Percentiles rank a stretch among this genome's conserved stretches.
Evolutionary conservation across 1,140 invertebrate genomes (phyloP).

Genomic region (Nephila pilipes): DNA sequence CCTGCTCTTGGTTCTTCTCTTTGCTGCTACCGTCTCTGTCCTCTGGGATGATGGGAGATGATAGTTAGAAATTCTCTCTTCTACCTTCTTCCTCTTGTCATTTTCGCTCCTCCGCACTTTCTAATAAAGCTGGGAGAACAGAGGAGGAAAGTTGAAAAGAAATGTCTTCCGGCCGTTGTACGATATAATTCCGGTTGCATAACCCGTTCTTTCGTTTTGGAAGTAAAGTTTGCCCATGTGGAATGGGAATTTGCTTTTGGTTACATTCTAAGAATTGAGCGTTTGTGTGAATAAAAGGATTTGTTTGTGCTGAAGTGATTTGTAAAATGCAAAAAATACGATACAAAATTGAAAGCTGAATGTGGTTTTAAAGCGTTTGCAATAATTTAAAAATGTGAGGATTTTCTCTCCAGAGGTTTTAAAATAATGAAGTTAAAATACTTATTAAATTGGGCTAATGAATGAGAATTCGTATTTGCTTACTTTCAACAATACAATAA

Average conservation of each 20-base stretch:
- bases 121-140: constrained; percentile 5
- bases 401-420: too few relatives aligned
- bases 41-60: neutral
- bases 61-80: constrained; percentile 24
- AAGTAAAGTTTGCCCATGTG: neutral
- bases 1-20: neutral
- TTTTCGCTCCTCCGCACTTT: constrained; percentile 9
- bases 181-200: constrained; percentile 8
- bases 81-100: neutral
- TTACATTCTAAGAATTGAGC: neutral
- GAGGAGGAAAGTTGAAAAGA: constrained; percentile 13
- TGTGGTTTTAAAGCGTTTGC: too few relatives aligned
- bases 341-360: too few relatives aligned
- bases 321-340: too few relatives aligned
- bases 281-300: too few relatives aligned
- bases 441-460: too few relatives aligned
- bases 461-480: too few relatives aligned
- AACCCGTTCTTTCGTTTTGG: neutral
- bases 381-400: too few relatives aligned
- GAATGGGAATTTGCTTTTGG: neutral
- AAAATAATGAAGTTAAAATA: too few relatives aligned
- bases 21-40: neutral
- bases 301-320: too few relatives aligned
- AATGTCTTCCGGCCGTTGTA: constrained; percentile 43
- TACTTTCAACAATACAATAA: too few relatives aligned